Conservation (phyloP, 2,113 vertebrate genomes). For the Cricetomys ansorgei region DNA sequence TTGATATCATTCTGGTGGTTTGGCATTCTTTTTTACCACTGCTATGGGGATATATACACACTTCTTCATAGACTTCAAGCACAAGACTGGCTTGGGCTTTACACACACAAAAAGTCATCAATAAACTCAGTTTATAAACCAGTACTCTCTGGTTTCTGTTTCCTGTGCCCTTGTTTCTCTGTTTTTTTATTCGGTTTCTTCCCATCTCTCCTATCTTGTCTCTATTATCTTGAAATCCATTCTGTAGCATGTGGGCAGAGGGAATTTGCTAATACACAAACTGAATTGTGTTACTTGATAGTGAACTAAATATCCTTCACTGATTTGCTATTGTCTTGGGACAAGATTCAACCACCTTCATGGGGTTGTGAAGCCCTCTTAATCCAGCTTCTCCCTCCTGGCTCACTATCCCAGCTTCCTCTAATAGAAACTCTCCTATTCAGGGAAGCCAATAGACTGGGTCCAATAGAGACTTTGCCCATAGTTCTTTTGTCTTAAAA, state of each 20-base stretch:
- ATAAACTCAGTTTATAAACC: too few relatives aligned
- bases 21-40: too few relatives aligned
- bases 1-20: too few relatives aligned
- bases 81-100: too few relatives aligned
- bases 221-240: background rate
- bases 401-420: background rate
- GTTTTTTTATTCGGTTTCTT: background rate
- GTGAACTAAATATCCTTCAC: background rate
- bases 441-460: background rate
- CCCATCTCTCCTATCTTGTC: background rate
- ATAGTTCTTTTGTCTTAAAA: background rate
- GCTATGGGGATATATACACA: too few relatives aligned
- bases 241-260: background rate
- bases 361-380: background rate
- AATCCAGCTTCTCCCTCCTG: background rate
- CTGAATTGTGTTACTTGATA: accelerated
- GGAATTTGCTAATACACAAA: background rate
- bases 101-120: too few relatives aligned
- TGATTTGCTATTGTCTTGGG: background rate
- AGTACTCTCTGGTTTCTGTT: too few relatives aligned
- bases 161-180: too few relatives aligned
- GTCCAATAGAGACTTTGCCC: background rate
- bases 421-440: background rate
- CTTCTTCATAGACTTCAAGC: too few relatives aligned
- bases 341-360: background rate